Evolutionary conservation across 30 jellyfish, hydroid and myxozoan species (phyloP), one percentile per base, ranked within the genome.

Genomic region (Pseudorhiza aurosa): DNA sequence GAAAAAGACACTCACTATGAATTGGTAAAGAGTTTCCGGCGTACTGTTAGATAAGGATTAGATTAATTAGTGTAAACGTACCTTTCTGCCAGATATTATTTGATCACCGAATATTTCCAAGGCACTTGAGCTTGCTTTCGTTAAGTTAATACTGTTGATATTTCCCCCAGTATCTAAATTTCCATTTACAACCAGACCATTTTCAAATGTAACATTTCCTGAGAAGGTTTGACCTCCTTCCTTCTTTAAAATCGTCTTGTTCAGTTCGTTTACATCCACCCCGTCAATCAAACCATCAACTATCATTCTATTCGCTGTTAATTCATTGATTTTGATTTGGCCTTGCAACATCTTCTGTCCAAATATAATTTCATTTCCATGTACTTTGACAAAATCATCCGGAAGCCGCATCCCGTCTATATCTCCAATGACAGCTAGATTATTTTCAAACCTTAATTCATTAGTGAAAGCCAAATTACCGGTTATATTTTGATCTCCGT

Each of bases 1-100:
- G n/a, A n/a, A n/a, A n/a, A n/a, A n/a, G n/a, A n/a, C n/a, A n/a
- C n/a, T n/a, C n/a, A n/a, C n/a, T n/a, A n/a, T n/a, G n/a, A n/a
- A 32, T 4, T 29, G 72, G 72, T 8, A 67, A 14, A 18, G 24
- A 67, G 33, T 42, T 5, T 30, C 7, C 5, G 37, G 24, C 72
- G 74, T 8, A 9, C 24, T 6, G 72, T 18, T 18, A 24, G 8
- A n/a, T n/a, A 17, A 29, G 14, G 19, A 27, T 9, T 22, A 44
- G 63, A 14, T 5, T 63, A 35, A 6, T 1, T n/a, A 10, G n/a
- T 68, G 2, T 0, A 28, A 8, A 42, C 43, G 18, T 36, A 80
- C 91, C 85, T 77, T 83, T 65, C 64, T 72, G 36, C 97, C 97
- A 31, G 99, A 80, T 10, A 93, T 81, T n/a, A 45, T 60, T 75